Conservation (phyloP, 2,113 vertebrate genomes). For the Gorsachius goisagi region DNA sequence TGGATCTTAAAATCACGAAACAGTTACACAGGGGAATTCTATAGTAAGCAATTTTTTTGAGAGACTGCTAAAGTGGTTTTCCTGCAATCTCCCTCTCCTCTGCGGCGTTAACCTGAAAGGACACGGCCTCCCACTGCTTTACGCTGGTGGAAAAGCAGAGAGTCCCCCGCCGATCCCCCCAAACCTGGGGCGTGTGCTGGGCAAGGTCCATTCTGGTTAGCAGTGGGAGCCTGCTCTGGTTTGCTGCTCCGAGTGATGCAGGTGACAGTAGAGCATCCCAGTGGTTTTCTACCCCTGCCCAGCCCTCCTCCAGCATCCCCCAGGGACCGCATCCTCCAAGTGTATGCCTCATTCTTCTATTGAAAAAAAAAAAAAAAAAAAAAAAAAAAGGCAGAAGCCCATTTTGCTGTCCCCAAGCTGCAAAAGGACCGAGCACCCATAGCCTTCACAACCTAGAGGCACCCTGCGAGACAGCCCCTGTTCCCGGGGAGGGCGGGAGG, state of each 20-base stretch:
- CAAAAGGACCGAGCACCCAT: not conserved
- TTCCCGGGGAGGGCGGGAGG: fast-evolving
- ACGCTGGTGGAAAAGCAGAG: not conserved
- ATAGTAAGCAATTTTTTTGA: not conserved
- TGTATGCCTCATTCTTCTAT: not conserved
- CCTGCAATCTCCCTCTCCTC: not conserved
- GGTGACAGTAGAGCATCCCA: not conserved
- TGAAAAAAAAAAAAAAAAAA: not conserved
- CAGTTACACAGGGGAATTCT: not conserved
- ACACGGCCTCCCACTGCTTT: fast-evolving
- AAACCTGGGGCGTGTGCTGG: not conserved
- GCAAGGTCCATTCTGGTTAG: not conserved
- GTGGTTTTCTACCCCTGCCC: not conserved
- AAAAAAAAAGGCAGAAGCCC: not conserved
- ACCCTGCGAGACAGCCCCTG: not conserved
- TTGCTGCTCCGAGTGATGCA: not conserved
- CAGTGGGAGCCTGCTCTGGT: not conserved
- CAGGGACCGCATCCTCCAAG: fast-evolving
- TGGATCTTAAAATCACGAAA: not conserved
- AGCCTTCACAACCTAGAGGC: not conserved
- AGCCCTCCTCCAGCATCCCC: not conserved
- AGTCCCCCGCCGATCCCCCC: fast-evolving
- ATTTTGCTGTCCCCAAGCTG: not conserved
- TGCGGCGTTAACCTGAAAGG: not conserved
- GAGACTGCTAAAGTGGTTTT: not conserved